Evolutionary conservation across 2,113 vertebrate genomes (phyloP).

Genomic region (Passer montanus): DNA sequence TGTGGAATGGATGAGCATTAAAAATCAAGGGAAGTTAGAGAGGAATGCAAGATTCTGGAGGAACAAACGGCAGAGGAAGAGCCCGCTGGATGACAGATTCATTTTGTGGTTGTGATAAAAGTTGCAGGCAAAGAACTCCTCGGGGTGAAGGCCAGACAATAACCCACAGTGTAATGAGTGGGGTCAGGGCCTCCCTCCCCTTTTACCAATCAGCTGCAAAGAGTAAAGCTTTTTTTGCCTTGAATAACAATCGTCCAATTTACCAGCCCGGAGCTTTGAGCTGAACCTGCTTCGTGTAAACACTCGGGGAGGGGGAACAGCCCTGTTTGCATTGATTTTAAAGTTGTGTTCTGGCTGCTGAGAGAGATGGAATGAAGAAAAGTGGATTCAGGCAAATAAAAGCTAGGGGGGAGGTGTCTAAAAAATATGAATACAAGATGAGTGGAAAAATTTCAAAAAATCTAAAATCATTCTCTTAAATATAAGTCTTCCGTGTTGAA

Average conservation of each 20-base stretch:
- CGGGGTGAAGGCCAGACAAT: background rate
- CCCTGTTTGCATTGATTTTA: background rate
- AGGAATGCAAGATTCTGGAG: background rate
- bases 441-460: background rate
- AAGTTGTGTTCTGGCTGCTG: background rate
- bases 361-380: background rate
- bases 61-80: background rate
- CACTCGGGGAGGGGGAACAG: background rate
- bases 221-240: background rate
- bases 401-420: background rate
- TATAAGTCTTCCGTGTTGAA: background rate
- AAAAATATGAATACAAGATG: background rate
- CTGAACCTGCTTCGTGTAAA: background rate
- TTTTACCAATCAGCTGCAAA: background rate
- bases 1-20: background rate
- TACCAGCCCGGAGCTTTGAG: background rate
- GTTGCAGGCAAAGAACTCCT: background rate
- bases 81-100: background rate
- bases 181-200: conserved; percentile 15
- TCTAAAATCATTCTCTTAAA: background rate
- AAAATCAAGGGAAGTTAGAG: background rate
- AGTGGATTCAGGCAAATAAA: background rate
- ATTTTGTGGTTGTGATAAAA: background rate
- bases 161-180: background rate
- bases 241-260: background rate